These are phyloP conservation scores for Helleia helle DNA, from an alignment of 2,888 invertebrate species.

Conservation along the genomic window DNA sequence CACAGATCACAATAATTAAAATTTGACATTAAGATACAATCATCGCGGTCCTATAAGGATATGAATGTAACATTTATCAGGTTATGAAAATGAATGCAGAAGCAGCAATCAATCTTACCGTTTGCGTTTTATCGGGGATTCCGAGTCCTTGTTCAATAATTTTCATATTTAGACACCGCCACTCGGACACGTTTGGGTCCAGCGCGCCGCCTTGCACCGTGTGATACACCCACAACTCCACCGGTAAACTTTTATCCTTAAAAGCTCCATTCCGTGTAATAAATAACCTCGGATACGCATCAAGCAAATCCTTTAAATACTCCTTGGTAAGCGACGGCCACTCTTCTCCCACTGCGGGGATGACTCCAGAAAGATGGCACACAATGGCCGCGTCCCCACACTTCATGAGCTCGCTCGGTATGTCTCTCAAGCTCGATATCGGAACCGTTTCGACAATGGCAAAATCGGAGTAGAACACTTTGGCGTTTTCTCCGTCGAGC, in stretches of 20 bases:
- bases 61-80: too few species aligned
- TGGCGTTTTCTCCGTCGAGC: conserved; percentile 42
- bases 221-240: conserved; percentile 79
- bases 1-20: too few species aligned
- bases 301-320: conserved; percentile 70
- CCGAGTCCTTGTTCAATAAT: conserved; percentile 80
- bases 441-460: conserved; percentile 68
- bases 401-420: conserved; percentile 62
- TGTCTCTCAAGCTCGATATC: conserved; percentile 53
- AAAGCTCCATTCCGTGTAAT: conserved; percentile 70
- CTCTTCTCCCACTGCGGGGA: conserved; percentile 77
- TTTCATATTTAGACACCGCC: conserved; percentile 77
- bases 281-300: conserved; percentile 61
- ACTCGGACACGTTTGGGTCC: conserved; percentile 76
- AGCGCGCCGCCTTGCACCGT: conserved; percentile 76
- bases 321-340: conserved; percentile 78
- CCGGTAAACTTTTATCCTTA: conserved; percentile 64
- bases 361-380: conserved; percentile 80
- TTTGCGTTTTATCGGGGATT: conserved; percentile 43
- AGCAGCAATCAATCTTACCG: too few species aligned
- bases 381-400: conserved; percentile 75
- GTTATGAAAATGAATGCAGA: too few species aligned
- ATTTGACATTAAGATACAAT: too few species aligned
- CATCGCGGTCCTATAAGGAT: too few species aligned
- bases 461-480: conserved; percentile 80